phyloP scores from a whole-genome alignment of 2,113 vertebrate species.

The Microcebus lehilahytsara region DNA sequence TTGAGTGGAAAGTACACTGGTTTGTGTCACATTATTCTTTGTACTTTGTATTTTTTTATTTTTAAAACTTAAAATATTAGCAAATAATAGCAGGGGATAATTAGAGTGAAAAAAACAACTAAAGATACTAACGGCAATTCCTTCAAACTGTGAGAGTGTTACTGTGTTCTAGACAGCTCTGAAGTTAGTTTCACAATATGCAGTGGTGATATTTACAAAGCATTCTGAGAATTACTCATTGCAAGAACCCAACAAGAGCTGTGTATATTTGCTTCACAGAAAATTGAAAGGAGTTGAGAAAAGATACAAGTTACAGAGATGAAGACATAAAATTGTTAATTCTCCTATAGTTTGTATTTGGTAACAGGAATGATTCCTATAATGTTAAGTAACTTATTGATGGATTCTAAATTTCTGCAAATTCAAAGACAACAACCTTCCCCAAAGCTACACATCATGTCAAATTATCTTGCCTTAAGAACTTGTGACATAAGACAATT shows the following conservation, averaged over 20 bases:
- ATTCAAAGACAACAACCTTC: background rate
- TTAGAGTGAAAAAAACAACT: background rate
- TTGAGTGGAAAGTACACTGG: background rate
- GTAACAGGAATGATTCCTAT: background rate
- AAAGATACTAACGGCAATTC: background rate
- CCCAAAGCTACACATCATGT: background rate
- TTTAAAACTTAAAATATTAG: background rate
- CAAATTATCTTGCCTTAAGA: conserved; percentile 21
- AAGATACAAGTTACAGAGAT: background rate
- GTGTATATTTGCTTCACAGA: background rate
- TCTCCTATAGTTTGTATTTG: background rate
- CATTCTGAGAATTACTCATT: background rate
- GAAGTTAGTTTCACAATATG: background rate
- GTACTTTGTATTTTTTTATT: background rate
- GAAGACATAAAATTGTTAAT: background rate
- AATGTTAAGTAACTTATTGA: background rate
- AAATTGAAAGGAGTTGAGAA: background rate
- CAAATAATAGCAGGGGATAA: background rate
- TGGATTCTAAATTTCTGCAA: background rate
- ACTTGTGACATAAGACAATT: background rate
- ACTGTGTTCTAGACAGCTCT: no score
- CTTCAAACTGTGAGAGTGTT: background rate
- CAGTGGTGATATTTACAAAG: background rate
- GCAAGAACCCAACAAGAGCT: background rate
- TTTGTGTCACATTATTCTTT: background rate